Evolutionary conservation across 2,797 vertebrate species (phyloP).

Genomic region (Sciaenops ocellatus): DNA sequence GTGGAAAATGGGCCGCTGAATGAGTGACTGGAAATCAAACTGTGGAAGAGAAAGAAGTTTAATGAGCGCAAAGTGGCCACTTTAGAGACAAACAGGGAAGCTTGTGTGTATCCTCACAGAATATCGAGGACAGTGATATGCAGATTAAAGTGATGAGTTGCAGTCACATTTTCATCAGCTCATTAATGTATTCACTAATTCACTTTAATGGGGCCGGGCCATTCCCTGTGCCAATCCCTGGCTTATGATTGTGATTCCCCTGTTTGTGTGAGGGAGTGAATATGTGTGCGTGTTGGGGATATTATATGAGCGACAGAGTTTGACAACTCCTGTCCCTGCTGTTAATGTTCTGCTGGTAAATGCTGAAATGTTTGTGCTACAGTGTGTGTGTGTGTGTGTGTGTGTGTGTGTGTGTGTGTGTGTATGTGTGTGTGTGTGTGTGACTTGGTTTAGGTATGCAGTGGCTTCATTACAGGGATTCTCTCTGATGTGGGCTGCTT

Average conservation of each 20-base stretch:
- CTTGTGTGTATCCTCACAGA: constrained; percentile 17
- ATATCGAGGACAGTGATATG: constrained; percentile 23
- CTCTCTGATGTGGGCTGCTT: constrained; percentile 74
- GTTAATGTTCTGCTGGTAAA: constrained; percentile 34
- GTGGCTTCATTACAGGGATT: constrained; percentile 70
- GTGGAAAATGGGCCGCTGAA: not conserved
- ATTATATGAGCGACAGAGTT: constrained; percentile 35
- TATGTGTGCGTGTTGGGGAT: constrained; percentile 2
- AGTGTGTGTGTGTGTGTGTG: constrained; percentile 17
- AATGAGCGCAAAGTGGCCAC: constrained; percentile 34
- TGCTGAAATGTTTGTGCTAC: constrained; percentile 21
- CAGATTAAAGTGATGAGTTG: constrained; percentile 7
- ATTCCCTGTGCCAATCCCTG: constrained; percentile 47
- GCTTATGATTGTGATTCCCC: constrained; percentile 46
- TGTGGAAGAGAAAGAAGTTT: constrained; percentile 12
- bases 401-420: constrained; percentile 30
- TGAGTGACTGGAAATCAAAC: constrained; percentile 19
- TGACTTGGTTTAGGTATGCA: constrained; percentile 58
- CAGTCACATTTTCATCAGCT: constrained; percentile 49
- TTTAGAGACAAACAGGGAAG: constrained; percentile 3
- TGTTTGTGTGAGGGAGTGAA: constrained; percentile 21
- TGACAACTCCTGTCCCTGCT: constrained; percentile 24
- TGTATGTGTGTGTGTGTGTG: constrained; percentile 7
- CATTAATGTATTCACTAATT: constrained; percentile 64
- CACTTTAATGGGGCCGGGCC: constrained; percentile 46